Conservation (phyloP, 2,888 invertebrate genomes). For the Leucophora obtusa region DNA sequence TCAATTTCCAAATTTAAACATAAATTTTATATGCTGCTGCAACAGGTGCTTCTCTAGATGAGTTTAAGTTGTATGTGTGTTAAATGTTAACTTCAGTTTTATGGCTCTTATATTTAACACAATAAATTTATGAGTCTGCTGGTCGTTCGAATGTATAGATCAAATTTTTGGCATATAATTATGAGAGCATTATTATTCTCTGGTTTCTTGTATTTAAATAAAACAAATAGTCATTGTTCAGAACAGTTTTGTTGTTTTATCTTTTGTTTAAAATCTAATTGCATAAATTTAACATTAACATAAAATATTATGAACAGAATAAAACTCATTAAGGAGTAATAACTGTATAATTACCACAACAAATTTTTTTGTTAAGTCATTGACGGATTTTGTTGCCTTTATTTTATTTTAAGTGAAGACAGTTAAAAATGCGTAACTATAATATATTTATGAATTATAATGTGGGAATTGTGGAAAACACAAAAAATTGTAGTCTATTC, state of each 20-base stretch:
- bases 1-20: conserved; percentile 41
- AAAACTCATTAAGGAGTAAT: conserved; percentile 60
- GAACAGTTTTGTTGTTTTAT: conserved; percentile 19
- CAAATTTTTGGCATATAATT: conserved; percentile 46
- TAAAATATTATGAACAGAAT: conserved; percentile 42
- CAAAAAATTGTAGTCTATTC: neutral
- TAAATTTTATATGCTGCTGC: neutral
- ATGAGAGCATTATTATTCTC: conserved; percentile 34
- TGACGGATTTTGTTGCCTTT: neutral
- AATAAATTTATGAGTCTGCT: conserved; percentile 15
- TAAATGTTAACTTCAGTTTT: neutral
- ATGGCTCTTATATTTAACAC: neutral
- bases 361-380: conserved; percentile 50
- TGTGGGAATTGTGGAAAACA: conserved; percentile 42
- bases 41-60: neutral
- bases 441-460: conserved; percentile 34
- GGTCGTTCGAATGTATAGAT: neutral
- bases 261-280: conserved; percentile 43
- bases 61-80: neutral
- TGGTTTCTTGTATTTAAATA: conserved; percentile 11
- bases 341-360: conserved; percentile 48
- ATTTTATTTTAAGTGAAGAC: conserved; percentile 7
- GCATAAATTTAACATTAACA: conserved; percentile 52
- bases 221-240: conserved; percentile 46
- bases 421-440: conserved; percentile 45